phyloP scores from a whole-genome alignment of 2,797 vertebrate genomes.

The Tarsius wallacei region DNA sequence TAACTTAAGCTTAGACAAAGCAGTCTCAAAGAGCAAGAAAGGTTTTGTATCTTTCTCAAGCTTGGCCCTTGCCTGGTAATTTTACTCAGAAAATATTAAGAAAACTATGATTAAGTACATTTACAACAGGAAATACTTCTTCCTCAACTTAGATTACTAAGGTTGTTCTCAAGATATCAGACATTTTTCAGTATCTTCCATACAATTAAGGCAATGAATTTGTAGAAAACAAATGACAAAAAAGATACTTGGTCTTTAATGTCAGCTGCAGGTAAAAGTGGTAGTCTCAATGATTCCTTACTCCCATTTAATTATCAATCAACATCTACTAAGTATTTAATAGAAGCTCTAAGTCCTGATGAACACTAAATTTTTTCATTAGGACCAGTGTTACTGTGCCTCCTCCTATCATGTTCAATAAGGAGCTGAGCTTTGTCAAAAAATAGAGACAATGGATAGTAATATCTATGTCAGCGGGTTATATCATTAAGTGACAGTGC shows the following conservation, averaged over 20 bases:
- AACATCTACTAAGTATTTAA: neutral
- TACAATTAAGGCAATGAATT: neutral
- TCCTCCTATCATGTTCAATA: neutral
- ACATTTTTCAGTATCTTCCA: neutral
- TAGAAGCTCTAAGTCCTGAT: neutral
- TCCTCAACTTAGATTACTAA: neutral
- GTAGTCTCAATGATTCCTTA: neutral
- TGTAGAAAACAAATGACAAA: constrained; percentile 42
- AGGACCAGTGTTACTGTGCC: neutral
- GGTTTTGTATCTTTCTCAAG: neutral
- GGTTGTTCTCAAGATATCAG: neutral
- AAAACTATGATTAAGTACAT: neutral
- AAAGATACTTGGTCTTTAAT: constrained; percentile 1
- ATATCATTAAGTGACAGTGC: neutral
- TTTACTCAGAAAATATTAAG: neutral
- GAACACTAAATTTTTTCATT: neutral
- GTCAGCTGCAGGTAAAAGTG: neutral
- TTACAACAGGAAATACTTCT: neutral
- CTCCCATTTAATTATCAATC: neutral
- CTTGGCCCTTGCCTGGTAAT: neutral
- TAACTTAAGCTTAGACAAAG: neutral
- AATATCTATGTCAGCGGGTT: neutral
- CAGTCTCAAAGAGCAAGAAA: neutral
- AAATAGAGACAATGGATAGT: neutral
- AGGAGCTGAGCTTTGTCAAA: neutral